phyloP scores from a whole-genome alignment of 2,113 vertebrate species.

The Benitochromis conjunctus region DNA sequence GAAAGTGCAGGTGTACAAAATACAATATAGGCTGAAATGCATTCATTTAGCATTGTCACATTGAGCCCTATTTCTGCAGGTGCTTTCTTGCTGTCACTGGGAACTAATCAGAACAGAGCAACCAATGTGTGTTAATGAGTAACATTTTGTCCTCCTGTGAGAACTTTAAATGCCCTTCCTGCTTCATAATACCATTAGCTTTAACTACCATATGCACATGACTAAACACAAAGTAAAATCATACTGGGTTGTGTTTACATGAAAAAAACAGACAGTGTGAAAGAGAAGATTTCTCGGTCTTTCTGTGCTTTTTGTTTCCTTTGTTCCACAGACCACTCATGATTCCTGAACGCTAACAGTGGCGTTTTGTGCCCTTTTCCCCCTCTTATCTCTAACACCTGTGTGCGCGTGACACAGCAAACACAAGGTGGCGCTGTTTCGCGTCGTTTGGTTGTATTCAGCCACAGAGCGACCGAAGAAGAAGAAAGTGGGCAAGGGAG shows the following conservation, averaged over 20 bases:
- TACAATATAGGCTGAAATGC: background rate
- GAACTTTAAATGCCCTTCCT: background rate
- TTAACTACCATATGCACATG: background rate
- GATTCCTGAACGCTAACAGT: too few species aligned
- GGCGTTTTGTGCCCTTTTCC: too few species aligned
- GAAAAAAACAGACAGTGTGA: too few species aligned
- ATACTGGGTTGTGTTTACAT: background rate
- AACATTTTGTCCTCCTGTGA: background rate
- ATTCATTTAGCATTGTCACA: background rate
- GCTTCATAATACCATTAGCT: background rate
- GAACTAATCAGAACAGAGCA: background rate
- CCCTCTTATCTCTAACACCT: too few species aligned
- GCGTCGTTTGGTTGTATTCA: background rate
- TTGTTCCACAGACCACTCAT: too few species aligned
- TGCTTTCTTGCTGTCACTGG: background rate
- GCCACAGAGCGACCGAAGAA: background rate
- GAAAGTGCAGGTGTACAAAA: background rate
- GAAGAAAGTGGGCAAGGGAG: background rate
- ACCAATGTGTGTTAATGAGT: background rate
- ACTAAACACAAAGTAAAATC: background rate
- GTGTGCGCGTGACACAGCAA: background rate
- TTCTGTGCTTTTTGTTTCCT: too few species aligned
- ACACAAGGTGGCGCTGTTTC: background rate
- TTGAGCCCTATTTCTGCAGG: background rate
- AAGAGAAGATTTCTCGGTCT: too few species aligned